Conservation (phyloP, 1,140 invertebrate genomes). For the Atta colombica region DNA sequence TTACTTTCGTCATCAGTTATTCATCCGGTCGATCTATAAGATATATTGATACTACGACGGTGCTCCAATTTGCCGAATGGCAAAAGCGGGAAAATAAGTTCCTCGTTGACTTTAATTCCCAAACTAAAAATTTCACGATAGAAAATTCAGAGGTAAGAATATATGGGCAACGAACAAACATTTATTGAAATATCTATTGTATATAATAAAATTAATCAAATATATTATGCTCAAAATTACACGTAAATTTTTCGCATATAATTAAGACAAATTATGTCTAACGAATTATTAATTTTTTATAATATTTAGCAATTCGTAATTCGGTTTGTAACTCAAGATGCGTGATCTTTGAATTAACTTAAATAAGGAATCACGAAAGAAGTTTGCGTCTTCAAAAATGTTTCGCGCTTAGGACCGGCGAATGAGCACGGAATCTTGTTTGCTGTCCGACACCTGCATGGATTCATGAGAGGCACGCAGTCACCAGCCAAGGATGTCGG, state of each 20-base stretch:
- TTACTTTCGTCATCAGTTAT: constrained; percentile 54
- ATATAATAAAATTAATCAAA: not conserved
- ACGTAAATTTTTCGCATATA: not conserved
- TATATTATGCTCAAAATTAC: not conserved
- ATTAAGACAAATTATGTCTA: not conserved
- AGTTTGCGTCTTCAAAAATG: not conserved
- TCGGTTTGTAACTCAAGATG: not conserved
- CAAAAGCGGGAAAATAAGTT: constrained; percentile 14
- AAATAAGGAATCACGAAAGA: not conserved
- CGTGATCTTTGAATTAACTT: not conserved
- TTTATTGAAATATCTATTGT: not conserved
- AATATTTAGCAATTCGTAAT: not conserved
- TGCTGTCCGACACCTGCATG: constrained; percentile 15
- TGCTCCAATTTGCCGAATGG: not conserved
- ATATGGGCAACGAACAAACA: not conserved
- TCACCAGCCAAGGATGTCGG: constrained; percentile 78
- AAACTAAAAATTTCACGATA: constrained; percentile 1
- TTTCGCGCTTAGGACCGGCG: not conserved
- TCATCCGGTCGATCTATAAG: constrained; percentile 47
- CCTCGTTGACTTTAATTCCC: not conserved
- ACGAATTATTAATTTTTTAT: not conserved
- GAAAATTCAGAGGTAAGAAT: not conserved
- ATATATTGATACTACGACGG: not conserved
- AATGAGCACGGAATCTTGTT: constrained; percentile 18
- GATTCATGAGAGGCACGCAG: constrained; percentile 23